A percentile compares a stretch with the other conserved stretches of the same genome.
These are phyloP conservation scores for Asarcornis scutulata DNA, from an alignment of 2,113 vertebrate genomes.

Conservation along the genomic window DNA sequence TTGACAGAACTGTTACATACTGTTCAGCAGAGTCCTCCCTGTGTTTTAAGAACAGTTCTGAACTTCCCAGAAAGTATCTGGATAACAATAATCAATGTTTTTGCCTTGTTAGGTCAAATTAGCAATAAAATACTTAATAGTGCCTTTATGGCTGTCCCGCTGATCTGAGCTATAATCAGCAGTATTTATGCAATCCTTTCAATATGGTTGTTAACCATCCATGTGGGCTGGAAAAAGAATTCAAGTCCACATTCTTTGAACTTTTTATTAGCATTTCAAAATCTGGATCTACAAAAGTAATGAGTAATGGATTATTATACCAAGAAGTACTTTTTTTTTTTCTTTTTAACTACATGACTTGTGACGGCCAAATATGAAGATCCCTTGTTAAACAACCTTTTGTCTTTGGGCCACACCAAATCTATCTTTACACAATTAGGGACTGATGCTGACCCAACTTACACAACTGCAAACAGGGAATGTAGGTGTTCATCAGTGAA, in stretches of 20 bases:
- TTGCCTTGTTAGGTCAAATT: background rate
- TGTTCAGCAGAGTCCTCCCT: background rate
- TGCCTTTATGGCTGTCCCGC: background rate
- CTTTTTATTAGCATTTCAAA: constrained; percentile 31
- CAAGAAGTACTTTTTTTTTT: background rate
- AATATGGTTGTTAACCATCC: background rate
- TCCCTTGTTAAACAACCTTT: background rate
- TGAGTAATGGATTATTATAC: background rate
- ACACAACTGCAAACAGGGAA: background rate
- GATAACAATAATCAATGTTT: background rate
- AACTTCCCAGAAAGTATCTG: background rate
- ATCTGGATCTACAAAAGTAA: background rate
- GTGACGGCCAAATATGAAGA: background rate
- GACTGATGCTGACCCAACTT: background rate
- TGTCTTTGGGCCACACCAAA: background rate
- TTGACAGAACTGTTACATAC: background rate
- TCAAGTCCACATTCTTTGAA: constrained; percentile 48
- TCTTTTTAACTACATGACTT: background rate
- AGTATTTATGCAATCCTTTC: constrained; percentile 7
- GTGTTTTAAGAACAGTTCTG: background rate
- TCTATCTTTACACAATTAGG: background rate
- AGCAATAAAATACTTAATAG: background rate
- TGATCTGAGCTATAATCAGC: constrained; percentile 34
- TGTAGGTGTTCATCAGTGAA: background rate
- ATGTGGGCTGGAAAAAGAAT: constrained; percentile 19